Evolutionary conservation across 2,113 vertebrate genomes (phyloP).

Genomic region (Mormoops blainvillei): DNA sequence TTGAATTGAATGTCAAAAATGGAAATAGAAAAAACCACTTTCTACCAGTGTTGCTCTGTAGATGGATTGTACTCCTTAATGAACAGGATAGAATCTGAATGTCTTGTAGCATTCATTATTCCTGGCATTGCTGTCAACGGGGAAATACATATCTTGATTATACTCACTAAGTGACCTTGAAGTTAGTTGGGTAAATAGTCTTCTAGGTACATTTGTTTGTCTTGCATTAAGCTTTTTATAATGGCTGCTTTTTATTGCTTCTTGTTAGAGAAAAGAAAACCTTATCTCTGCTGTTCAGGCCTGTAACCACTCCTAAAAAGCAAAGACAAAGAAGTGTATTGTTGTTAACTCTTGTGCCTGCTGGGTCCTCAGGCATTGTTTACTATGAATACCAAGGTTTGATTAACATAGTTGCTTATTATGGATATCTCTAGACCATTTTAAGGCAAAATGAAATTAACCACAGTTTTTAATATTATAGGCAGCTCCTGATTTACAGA

Average conservation of each 20-base stretch:
- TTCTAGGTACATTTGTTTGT: slow-evolving; percentile 29
- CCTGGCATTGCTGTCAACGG: neutral
- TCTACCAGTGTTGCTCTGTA: neutral
- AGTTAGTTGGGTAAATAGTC: neutral
- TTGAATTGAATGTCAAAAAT: slow-evolving; percentile 14
- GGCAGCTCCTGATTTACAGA: neutral
- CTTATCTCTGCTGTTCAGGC: slow-evolving; percentile 52
- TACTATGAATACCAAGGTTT: neutral
- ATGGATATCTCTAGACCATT: neutral
- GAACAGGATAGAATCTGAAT: neutral
- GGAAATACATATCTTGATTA: slow-evolving; percentile 1
- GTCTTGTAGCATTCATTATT: neutral
- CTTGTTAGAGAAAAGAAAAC: slow-evolving; percentile 30
- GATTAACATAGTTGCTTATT: neutral
- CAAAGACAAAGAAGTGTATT: neutral
- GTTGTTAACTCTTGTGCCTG: slow-evolving; percentile 39
- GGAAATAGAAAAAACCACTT: slow-evolving; percentile 15
- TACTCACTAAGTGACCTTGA: slow-evolving; percentile 17
- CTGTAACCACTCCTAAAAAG: slow-evolving; percentile 24
- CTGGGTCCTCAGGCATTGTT: neutral
- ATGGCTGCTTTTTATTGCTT: slow-evolving; percentile 54
- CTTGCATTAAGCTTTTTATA: slow-evolving; percentile 9
- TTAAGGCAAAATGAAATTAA: slow-evolving; percentile 46
- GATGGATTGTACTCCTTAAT: neutral
- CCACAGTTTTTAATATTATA: slow-evolving; percentile 12